Base-by-base conservation (phyloP, 2,797 vertebrate genomes). In the Mareca strepera region DNA sequence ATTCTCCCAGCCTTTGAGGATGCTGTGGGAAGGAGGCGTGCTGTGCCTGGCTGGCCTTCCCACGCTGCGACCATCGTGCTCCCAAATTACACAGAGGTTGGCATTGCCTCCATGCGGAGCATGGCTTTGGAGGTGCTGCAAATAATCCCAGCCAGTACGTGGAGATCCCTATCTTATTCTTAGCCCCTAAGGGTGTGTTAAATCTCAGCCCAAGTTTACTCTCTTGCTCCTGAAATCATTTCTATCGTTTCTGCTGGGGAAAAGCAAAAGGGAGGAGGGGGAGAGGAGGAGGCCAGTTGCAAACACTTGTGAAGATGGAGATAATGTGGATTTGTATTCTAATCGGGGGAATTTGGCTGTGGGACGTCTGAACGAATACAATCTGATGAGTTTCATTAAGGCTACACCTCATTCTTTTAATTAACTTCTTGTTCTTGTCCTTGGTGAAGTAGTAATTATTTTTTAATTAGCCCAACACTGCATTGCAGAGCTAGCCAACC, bases 381-480 rank as follows among this genome's bases (percentile, higher is more conserved):
- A 93, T 56, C 90, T 93, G 93, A 92, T 88, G 92, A 97, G 96
- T 97, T 98, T 98, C 97, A 98, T 98, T 98, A 98, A 96, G 96
- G 93, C 96, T 96, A 93, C 84, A 96, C 95, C 97, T 98, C 96
- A 62, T 41, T 97, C 97, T 97, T 98, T 98, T 98, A 98, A 98
- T 98, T 98, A 98, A 98, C 96, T 98, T 97, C 97, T 97, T 98
- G 97, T 97, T 98, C 97, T 96, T 97, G 97, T 97, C 97, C 97
- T 98, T 97, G 97, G 97, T 97, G 95, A 96, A 97, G 97, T 96
- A 97, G 97, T 98, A 98, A 98, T 98, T 98, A 98, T 98, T 97
- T 98, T 98, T 98, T 98, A 98, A 98, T 98, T 98, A 97, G 96
- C 95, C 97, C 92, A 89, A 94, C 88, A 53, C 93, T 77, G 95